Evolutionary conservation across 2,888 invertebrate species (phyloP), one percentile per base, ranked within the genome.

Genomic region (Acanthosepion pharaonis): DNA sequence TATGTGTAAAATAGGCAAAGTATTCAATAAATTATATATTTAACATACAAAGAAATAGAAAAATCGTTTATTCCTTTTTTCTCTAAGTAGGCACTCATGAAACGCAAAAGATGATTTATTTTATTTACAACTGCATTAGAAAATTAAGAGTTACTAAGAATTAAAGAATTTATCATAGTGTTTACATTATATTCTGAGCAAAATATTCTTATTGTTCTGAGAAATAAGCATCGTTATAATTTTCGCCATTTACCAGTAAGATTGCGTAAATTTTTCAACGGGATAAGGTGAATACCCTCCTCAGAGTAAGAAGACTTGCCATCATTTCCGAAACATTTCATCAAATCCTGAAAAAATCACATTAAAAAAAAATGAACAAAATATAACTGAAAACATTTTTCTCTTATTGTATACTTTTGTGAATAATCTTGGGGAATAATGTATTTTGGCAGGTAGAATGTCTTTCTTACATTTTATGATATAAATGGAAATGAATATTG

Each of bases 251-350:
- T n/a, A 93, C 93, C 93, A 53, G 94, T 94, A 8, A 94, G 94
- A 94, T 94, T 94, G 23, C 94, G 48, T 28, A 94, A 42, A 64
- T 94, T 94, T 55, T 59, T 55, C 6, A 94, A 28, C 20, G 94
- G 94, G 25, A 94, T 64, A 11, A 94, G 33, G n/a, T 94, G 94
- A 2, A 94, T 94, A 48, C 64, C 94, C 28, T 64, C 93, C 53
- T 93, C 94, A 5, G 64, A 64, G 59, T 64, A 64, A 42, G 64
- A 94, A 33, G 64, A 3, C 48, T 48, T 64, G 48, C 59, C 94
- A 33, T 59, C 55, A 55, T 55, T 55, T 28, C 59, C 64, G 48
- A 64, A 94, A 28, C 94, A 94, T 94, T 94, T 94, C 94, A 55
- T 64, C 28, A 94, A 64, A 64, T 64, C 94, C 94, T 94, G 33